Conservation (phyloP, 2,113 vertebrate genomes). For the Tragelaphus strepsiceros region DNA sequence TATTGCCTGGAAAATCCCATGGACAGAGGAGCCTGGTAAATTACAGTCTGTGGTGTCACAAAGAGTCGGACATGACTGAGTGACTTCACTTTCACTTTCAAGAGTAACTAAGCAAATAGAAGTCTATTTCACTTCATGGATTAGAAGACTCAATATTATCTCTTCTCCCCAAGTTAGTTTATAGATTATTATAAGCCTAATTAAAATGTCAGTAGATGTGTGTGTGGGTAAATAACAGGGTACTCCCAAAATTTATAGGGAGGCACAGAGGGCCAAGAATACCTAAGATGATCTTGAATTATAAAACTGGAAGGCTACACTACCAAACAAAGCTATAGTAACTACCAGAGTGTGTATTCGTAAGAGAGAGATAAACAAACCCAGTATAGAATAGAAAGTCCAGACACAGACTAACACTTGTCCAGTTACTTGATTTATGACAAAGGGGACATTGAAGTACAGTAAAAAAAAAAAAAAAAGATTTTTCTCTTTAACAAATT, state of each 20-base stretch:
- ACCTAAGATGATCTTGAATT: neutral
- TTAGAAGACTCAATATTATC: constrained; percentile 11
- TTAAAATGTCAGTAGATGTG: neutral
- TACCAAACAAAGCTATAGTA: neutral
- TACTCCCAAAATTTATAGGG: constrained; percentile 4
- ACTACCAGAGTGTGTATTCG: neutral
- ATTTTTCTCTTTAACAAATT: neutral
- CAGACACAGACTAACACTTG: neutral
- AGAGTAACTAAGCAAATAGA: neutral
- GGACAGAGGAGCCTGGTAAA: too few relatives aligned
- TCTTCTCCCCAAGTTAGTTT: neutral
- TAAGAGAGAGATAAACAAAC: neutral
- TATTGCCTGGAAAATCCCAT: too few relatives aligned
- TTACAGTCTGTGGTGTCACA: too few relatives aligned
- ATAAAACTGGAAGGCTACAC: neutral
- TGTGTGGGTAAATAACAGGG: neutral
- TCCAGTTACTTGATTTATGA: neutral
- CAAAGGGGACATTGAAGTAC: neutral
- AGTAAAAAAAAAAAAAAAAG: neutral
- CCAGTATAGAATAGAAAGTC: neutral
- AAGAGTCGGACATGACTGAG: too few relatives aligned
- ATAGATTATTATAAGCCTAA: constrained; percentile 21
- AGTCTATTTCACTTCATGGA: neutral
- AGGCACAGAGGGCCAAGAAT: neutral
- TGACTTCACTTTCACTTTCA: neutral